Base-by-base conservation (phyloP, 2,888 invertebrate genomes). In the Drosophila nr. fundita region DNA sequence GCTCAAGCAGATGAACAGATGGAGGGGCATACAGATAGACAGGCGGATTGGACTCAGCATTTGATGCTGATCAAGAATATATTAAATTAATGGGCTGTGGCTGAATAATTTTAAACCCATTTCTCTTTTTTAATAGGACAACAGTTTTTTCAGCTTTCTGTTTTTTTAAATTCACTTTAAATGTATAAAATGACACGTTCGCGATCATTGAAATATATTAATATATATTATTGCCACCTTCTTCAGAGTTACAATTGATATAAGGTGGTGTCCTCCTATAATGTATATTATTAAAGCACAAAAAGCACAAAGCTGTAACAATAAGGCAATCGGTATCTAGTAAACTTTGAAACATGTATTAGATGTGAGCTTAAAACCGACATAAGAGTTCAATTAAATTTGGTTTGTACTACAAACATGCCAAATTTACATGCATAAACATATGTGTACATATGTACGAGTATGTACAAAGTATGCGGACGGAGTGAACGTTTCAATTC, bases 301-400 rank as follows among this genome's bases (percentile, higher is more conserved):
- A 50, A 4, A 50, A 29, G 40, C 15, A 27, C 36, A 66, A 13
- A 10, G 13, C 30, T 49, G 48, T 32, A 11, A 24, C 48, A 36
- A 21, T 29, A 15, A 38, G 15, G 21, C 18, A 13, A 54, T n/a
- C n/a, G 40, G n/a, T n/a, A 21, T 40, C 40, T n/a, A 40, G 40
- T n/a, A 34, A 64, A 40, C 34, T 57, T 54, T 8, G 30, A 40
- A 59, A 36, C 40, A 71, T 65, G 30, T 52, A 42, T 55, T 63
- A 6, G 60, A 64, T 30, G 48, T 38, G n/a, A 63, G 30, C 38
- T 48, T 29, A 32, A 63, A 60, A 60, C 52, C 58, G 21, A 73
- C 73, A 77, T 68, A 66, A 63, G 54, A 68, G 77, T 77, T 68
- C 42, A 77, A 78, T 77, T 78, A 71, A 78, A 74, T 74, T 71